Evolutionary conservation across 53 echinoderm and acorn worm genomes (phyloP).

Genomic region (Astropecten irregularis): DNA sequence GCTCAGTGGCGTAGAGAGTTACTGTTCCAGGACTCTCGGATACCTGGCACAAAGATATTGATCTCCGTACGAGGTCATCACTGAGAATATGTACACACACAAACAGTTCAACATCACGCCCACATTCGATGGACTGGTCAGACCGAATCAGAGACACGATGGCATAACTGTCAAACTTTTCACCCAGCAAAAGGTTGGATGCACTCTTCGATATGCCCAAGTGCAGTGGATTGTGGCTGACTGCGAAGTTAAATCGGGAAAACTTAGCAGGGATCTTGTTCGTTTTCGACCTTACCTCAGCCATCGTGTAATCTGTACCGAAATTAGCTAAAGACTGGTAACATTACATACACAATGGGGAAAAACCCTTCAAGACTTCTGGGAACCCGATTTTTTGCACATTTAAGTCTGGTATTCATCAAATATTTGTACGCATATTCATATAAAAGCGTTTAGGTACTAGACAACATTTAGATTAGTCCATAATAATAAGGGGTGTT

Average conservation of each 20-base stretch:
- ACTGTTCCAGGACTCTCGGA: conserved; percentile 77
- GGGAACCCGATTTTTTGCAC: too few relatives aligned
- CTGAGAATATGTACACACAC: conserved; percentile 89
- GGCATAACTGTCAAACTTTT: conserved; percentile 77
- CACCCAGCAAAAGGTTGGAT: conserved; percentile 81
- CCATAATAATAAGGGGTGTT: too few relatives aligned
- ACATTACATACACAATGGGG: too few relatives aligned
- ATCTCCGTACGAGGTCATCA: conserved; percentile 78
- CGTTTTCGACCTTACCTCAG: background rate
- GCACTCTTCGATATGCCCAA: conserved; percentile 85
- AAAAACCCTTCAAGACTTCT: too few relatives aligned
- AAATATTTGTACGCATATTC: too few relatives aligned
- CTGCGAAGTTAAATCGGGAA: conserved; percentile 90
- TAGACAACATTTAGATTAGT: too few relatives aligned
- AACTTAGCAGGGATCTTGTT: conserved; percentile 67
- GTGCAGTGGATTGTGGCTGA: conserved; percentile 84
- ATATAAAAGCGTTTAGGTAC: too few relatives aligned
- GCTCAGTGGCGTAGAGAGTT: conserved; percentile 81
- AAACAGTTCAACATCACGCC: conserved; percentile 70
- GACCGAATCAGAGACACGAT: conserved; percentile 82
- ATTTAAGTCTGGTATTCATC: too few relatives aligned
- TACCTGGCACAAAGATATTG: conserved; percentile 86
- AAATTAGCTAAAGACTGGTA: too few relatives aligned
- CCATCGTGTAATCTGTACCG: conserved; percentile 27
- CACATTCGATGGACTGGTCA: conserved; percentile 49